Base-by-base conservation (phyloP, 92 coral and sea anemone genomes). In the Galaxea fascicularis region DNA sequence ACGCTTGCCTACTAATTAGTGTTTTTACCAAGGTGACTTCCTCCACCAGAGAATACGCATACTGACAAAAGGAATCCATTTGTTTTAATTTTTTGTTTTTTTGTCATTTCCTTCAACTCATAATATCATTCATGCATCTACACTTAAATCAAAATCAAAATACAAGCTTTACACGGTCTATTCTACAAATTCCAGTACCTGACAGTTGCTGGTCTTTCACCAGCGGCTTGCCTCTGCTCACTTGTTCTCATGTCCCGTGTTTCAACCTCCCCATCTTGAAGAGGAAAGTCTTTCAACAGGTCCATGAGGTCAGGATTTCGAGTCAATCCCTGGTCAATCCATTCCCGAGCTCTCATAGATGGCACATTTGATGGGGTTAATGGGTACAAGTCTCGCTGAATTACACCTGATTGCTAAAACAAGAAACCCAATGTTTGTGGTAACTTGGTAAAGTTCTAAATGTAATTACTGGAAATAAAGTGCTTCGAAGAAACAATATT, bases 381-480 rank as follows among this genome's bases (percentile, higher is more conserved):
- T 46, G 99, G 99, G 72, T 92, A 96, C 26, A 96, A 93, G 60
- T 96, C 99, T 46, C 90, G 91, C 85, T 96, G 99, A 69, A 94
- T 74, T 44, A 80, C 86, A 45, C 87, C 86, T 0, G 98, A 89
- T 82, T 94, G 93, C 98, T 94, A 66, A 39, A 44, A 45, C 21
- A 21, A 56, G 21, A 25, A 63, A 60, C 24, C 0, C 13, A 10
- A 58, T n/a, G 15, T 56, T 56, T 20, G n/a, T 56, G 24, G 66
- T 60, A 27, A 60, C 29, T 22, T 28, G 25, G 4, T 22, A 16
- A 21, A 1, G 21, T 24, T 35, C 6, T 35, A 35, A 35, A 35
- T 35, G 41, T 6, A 35, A 6, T 35, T 6, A n/a, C n/a, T n/a
- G n/a, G n/a, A n/a, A n/a, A 35, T 35, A 6, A 35, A 35, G 6